Conservation (phyloP, 2,113 vertebrate genomes). For the Gracilinanus agilis region DNA sequence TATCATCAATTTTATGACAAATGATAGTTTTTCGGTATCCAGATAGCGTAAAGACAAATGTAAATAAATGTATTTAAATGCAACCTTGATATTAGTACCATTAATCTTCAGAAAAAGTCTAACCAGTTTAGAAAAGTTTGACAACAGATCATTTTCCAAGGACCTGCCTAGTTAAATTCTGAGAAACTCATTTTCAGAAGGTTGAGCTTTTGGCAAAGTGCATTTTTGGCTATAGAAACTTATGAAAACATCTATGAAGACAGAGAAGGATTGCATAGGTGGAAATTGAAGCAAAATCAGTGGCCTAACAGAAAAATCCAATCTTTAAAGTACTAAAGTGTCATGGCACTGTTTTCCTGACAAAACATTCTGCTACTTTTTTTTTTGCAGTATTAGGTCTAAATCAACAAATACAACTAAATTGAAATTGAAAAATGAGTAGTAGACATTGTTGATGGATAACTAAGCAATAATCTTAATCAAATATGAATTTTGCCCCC, state of each 20-base stretch:
- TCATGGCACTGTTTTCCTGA: background rate
- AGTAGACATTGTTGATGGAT: background rate
- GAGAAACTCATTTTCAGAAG: background rate
- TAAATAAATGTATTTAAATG: background rate
- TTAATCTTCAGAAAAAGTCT: background rate
- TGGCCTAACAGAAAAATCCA: background rate
- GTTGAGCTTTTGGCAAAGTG: background rate
- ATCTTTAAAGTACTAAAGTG: background rate
- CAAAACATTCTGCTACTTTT: background rate
- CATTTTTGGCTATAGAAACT: background rate
- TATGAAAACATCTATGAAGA: background rate
- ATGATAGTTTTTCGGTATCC: background rate
- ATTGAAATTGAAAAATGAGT: constrained; percentile 5
- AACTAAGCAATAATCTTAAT: background rate
- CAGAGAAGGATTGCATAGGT: background rate
- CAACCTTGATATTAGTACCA: background rate
- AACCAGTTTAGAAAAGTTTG: background rate
- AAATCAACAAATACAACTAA: constrained; percentile 25
- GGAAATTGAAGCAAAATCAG: background rate
- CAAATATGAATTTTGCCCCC: background rate
- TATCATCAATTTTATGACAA: background rate
- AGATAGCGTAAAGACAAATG: background rate
- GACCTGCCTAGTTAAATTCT: background rate
- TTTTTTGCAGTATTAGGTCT: constrained; percentile 14
- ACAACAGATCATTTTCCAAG: background rate